Conservation (phyloP, 2,888 invertebrate species). For the Pammene aurita region DNA sequence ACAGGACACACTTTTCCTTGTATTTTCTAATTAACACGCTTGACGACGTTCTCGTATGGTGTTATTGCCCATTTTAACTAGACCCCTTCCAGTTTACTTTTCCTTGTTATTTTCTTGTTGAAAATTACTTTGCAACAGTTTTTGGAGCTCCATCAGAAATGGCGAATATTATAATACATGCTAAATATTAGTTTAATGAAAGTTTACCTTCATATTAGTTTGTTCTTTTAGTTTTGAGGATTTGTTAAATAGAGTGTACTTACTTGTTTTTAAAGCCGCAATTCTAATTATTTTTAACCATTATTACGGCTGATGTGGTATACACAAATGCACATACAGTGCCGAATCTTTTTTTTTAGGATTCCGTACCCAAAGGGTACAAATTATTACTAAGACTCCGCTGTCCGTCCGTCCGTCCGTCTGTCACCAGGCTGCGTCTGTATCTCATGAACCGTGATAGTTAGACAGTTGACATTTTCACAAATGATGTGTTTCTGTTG, state of each 20-base stretch:
- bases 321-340: no score
- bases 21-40: slow-evolving; percentile 33
- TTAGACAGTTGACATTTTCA: no score
- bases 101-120: background rate
- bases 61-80: slow-evolving; percentile 28
- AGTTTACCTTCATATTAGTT: slow-evolving; percentile 12
- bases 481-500: no score
- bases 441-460: no score
- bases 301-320: no score
- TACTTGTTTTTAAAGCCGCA: background rate
- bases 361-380: no score
- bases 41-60: slow-evolving; percentile 8
- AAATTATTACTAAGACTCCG: no score
- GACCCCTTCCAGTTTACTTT: slow-evolving; percentile 14
- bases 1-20: slow-evolving; percentile 20
- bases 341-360: no score
- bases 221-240: slow-evolving; percentile 12
- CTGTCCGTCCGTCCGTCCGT: no score
- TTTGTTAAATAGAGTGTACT: background rate
- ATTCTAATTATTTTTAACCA: no score
- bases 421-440: no score
- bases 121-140: background rate
- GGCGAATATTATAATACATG: slow-evolving; percentile 4
- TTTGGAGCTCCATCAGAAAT: slow-evolving; percentile 17
- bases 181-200: slow-evolving; percentile 7